phyloP scores from a whole-genome alignment of 2,113 vertebrate genomes.

The Parus major region DNA sequence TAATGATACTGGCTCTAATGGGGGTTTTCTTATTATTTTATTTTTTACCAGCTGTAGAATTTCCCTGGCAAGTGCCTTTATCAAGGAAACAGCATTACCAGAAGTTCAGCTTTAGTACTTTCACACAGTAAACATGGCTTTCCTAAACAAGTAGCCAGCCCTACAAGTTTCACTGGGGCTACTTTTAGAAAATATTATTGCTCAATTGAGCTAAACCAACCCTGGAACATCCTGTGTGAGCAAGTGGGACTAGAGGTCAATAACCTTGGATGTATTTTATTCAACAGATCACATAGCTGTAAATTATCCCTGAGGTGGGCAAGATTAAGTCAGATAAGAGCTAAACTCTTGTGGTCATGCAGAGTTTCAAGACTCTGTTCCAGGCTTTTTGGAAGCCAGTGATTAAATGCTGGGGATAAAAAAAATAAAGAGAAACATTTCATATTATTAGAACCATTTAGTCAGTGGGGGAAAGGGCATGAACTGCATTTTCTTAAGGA shows the following conservation, averaged over 20 bases:
- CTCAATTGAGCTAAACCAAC: neutral
- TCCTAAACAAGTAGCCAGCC: neutral
- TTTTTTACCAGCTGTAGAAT: neutral
- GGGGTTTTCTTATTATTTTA: fast-evolving
- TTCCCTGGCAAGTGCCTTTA: neutral
- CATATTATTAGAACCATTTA: conserved; percentile 36
- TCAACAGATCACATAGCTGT: neutral
- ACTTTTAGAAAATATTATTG: neutral
- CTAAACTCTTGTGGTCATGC: neutral
- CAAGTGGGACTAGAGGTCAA: neutral
- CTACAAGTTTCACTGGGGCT: neutral
- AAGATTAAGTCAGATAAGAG: conserved; percentile 1
- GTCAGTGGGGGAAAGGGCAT: conserved; percentile 24
- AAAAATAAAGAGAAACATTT: neutral
- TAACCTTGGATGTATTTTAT: neutral
- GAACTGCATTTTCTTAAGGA: conserved; percentile 18
- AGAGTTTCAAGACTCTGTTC: neutral
- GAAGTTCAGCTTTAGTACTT: neutral
- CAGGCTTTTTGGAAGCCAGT: conserved; percentile 7
- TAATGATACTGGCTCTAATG: fast-evolving
- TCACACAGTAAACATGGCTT: neutral
- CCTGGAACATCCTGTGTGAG: neutral
- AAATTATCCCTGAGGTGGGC: neutral
- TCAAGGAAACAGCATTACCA: neutral
- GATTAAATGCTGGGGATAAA: neutral